A percentile compares a stretch with the other conserved stretches of the same genome.
Evolutionary conservation across 2,113 vertebrate genomes (phyloP).

Genomic region (Beaufortia kweichowensis): DNA sequence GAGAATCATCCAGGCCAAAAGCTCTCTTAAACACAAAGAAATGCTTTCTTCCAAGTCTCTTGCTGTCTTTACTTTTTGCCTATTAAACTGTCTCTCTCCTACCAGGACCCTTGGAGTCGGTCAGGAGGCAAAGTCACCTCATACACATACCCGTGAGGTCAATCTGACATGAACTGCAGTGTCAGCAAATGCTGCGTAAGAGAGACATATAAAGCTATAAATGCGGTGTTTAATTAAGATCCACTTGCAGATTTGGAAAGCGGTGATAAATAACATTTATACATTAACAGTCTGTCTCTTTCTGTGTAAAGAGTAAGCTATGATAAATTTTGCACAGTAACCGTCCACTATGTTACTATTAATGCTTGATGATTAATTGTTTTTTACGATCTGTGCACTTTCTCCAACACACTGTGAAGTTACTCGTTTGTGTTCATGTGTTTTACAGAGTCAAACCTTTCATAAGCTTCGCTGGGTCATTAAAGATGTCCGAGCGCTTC

Average conservation of each 20-base stretch:
- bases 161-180: slow-evolving; percentile 18
- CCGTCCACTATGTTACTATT: slow-evolving; percentile 13
- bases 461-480: not conserved
- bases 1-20: slow-evolving; percentile 45
- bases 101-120: slow-evolving; percentile 14
- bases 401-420: not conserved
- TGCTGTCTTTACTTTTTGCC: slow-evolving; percentile 50
- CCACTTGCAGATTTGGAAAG: not conserved
- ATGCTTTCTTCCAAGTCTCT: slow-evolving; percentile 46
- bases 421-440: not conserved
- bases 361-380: not conserved
- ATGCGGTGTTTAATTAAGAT: slow-evolving; percentile 25
- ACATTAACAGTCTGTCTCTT: slow-evolving; percentile 7
- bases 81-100: slow-evolving; percentile 48
- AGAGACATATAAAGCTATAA: not conserved
- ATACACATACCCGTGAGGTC: slow-evolving; percentile 16
- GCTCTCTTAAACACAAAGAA: slow-evolving; percentile 47
- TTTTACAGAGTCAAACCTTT: slow-evolving; percentile 8
- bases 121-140: slow-evolving; percentile 1
- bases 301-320: not conserved
- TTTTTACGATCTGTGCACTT: slow-evolving; percentile 6
- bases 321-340: not conserved
- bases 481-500: not conserved
- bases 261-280: not conserved
- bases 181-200: slow-evolving; percentile 21